Evolutionary conservation across 2,888 invertebrate genomes (phyloP).

Genomic region (Glaucopsyche alexis): DNA sequence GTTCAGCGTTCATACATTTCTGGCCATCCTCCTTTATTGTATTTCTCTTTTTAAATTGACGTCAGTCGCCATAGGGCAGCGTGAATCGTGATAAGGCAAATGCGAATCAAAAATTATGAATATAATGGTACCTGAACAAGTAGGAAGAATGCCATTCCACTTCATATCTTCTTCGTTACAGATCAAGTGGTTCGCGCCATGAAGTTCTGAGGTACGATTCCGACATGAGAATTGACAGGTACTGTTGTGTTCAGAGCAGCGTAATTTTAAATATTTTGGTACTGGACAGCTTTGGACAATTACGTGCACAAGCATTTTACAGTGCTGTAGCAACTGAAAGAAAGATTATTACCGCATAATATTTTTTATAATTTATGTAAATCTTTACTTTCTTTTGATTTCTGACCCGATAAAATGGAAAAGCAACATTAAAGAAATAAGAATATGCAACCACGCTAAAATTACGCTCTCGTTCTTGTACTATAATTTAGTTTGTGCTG

Average conservation of each 20-base stretch:
- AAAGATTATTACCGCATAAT: constrained; percentile 32
- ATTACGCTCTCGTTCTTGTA: too few relatives aligned
- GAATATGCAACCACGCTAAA: too few relatives aligned
- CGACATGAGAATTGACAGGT: constrained; percentile 65
- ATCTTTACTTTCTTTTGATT: not conserved
- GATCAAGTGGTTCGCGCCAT: constrained; percentile 49
- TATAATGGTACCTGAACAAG: constrained; percentile 63
- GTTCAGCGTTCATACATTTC: too few relatives aligned
- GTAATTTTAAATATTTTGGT: constrained; percentile 57
- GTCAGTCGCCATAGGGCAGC: not conserved
- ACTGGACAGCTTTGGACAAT: constrained; percentile 62
- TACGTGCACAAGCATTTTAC: constrained; percentile 69
- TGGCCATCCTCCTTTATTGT: too few relatives aligned
- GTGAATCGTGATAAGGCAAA: too few relatives aligned
- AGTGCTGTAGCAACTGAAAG: constrained; percentile 63
- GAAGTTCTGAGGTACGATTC: constrained; percentile 51
- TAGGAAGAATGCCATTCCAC: constrained; percentile 64
- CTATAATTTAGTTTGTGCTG: too few relatives aligned
- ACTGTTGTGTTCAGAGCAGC: constrained; percentile 54
- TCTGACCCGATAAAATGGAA: too few relatives aligned
- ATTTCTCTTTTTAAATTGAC: too few relatives aligned
- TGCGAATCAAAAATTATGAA: constrained; percentile 31
- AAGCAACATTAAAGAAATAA: too few relatives aligned
- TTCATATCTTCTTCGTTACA: constrained; percentile 57
- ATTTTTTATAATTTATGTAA: not conserved